Base-by-base conservation (phyloP, 2,113 vertebrate species). In the Alouatta palliata region DNA sequence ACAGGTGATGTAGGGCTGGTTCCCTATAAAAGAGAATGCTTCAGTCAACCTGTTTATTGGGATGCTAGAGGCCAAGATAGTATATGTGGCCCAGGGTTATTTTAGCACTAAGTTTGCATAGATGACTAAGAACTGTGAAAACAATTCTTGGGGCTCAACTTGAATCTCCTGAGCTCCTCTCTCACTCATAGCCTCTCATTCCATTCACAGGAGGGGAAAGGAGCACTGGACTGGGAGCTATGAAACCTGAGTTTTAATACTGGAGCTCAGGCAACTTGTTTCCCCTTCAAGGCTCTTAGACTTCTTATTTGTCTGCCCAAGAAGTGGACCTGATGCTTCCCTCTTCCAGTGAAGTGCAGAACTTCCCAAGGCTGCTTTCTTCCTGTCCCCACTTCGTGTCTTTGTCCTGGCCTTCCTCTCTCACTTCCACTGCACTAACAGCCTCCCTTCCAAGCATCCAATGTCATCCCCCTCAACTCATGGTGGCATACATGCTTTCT, bases 401-500 rank as follows among this genome's bases (percentile, higher is more conserved):
- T 27, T 66, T 43, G 32, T 47, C 43, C 54, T 6, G 11, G 52
- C 27, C 5, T 32, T 47, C 81, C 11, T 75, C 4, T 70, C 47
- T 37, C 30, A 30, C 58, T 66, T 87, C n/a, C 35, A 12, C 0
- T 21, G 5, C 56, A 3, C n/a, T 52, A 2, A 27, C 10, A 6
- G 37, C 61, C 23, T 77, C 58, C 16, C 58, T 43, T 6, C 49
- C 9, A 16, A 16, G 20, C 7, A 16, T 14, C 49, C n/a, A 11
- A 0, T 43, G 8, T 27, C 35, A 16, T 25, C 5, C 2, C 37
- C n/a, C 3, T 20, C 3, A 19, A 21, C 16, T 27, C 83, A 23
- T 14, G 4, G n/a, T 43, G 3, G n/a, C 49, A 75, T 23, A 14
- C 30, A 16, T 14, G 5, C 7, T 27, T 14, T 35, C 30, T 54